Percentiles rank a stretch among this genome's conserved stretches.
Evolutionary conservation across 53 echinoderm and acorn worm species (phyloP).

Genomic region (Antedon mediterranea): DNA sequence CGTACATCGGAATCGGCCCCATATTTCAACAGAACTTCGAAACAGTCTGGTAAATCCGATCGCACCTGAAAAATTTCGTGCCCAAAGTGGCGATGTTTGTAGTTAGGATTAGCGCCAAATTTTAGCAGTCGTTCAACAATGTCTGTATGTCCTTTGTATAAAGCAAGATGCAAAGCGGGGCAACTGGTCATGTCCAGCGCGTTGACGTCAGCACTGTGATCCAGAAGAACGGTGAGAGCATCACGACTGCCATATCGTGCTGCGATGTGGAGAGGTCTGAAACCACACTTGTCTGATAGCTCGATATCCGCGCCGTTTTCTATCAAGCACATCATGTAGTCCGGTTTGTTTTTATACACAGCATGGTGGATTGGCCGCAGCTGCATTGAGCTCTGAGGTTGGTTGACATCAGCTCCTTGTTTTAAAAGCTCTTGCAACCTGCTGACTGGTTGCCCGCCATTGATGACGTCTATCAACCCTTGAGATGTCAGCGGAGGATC

Average conservation of each 20-base stretch:
- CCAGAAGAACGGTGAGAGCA: slow-evolving; percentile 19
- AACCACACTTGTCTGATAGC: slow-evolving; percentile 62
- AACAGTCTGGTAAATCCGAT: slow-evolving; percentile 40
- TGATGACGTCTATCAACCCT: slow-evolving; percentile 51
- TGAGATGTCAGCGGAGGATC: neutral
- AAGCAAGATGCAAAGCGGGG: slow-evolving; percentile 58
- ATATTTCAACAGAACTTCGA: slow-evolving; percentile 51
- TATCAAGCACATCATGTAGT: slow-evolving; percentile 46
- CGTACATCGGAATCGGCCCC: slow-evolving; percentile 62
- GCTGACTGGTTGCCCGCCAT: slow-evolving; percentile 8
- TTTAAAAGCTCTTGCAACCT: slow-evolving; percentile 5
- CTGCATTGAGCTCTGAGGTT: slow-evolving; percentile 38
- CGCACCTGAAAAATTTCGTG: slow-evolving; percentile 64
- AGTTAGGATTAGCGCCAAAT: slow-evolving; percentile 65
- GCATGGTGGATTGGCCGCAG: slow-evolving; percentile 73
- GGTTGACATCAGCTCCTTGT: slow-evolving; percentile 28
- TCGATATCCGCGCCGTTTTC: slow-evolving; percentile 46
- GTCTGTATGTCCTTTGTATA: slow-evolving; percentile 55
- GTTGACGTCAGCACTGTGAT: slow-evolving; percentile 37
- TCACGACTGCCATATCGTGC: slow-evolving; percentile 28
- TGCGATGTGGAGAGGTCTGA: slow-evolving; percentile 62
- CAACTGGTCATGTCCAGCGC: slow-evolving; percentile 41
- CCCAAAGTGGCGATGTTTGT: slow-evolving; percentile 57
- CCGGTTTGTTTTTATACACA: slow-evolving; percentile 53
- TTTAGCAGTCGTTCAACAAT: slow-evolving; percentile 47